These are phyloP conservation scores for Oncorhynchus gorbuscha DNA, from an alignment of 2,113 vertebrate species.

Conservation along the genomic window DNA sequence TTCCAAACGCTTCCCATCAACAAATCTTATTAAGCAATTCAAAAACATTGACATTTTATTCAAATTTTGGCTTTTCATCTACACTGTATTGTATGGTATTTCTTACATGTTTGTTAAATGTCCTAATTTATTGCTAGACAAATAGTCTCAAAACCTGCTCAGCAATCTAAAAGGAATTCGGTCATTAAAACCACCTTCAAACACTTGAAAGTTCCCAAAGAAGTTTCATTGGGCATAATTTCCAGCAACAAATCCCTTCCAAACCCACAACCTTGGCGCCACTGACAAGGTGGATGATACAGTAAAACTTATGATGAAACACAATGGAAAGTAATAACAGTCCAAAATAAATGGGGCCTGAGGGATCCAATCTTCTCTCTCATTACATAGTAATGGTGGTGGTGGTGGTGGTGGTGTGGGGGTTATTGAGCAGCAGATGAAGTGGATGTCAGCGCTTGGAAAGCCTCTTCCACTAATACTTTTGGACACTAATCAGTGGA, in stretches of 20 bases:
- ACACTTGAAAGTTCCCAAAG: slow-evolving; percentile 31
- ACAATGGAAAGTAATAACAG: slow-evolving; percentile 41
- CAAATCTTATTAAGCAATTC: too few relatives aligned
- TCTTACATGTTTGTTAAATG: too few relatives aligned
- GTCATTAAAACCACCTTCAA: neutral
- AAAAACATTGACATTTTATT: too few relatives aligned
- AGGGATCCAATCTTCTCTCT: slow-evolving; percentile 57
- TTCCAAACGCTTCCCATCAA: too few relatives aligned
- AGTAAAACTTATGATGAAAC: slow-evolving; percentile 54
- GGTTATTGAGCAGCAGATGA: slow-evolving; percentile 50
- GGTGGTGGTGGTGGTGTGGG: neutral
- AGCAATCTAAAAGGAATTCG: neutral
- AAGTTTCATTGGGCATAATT: slow-evolving; percentile 45
- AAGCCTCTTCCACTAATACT: slow-evolving; percentile 42
- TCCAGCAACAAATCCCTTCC: slow-evolving; percentile 27
- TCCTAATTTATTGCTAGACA: too few relatives aligned
- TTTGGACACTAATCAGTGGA: slow-evolving; percentile 52
- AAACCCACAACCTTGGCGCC: slow-evolving; percentile 23
- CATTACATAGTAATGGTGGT: slow-evolving; percentile 60
- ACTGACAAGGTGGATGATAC: slow-evolving; percentile 31
- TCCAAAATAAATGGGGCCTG: slow-evolving; percentile 40
- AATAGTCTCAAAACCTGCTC: neutral
- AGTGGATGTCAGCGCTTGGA: slow-evolving; percentile 37
- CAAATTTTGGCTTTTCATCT: too few relatives aligned
- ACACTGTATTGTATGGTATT: too few relatives aligned